Evolutionary conservation across 2,888 invertebrate genomes (phyloP), one percentile per base, ranked within the genome.

Genomic region (Amphipyra berbera): DNA sequence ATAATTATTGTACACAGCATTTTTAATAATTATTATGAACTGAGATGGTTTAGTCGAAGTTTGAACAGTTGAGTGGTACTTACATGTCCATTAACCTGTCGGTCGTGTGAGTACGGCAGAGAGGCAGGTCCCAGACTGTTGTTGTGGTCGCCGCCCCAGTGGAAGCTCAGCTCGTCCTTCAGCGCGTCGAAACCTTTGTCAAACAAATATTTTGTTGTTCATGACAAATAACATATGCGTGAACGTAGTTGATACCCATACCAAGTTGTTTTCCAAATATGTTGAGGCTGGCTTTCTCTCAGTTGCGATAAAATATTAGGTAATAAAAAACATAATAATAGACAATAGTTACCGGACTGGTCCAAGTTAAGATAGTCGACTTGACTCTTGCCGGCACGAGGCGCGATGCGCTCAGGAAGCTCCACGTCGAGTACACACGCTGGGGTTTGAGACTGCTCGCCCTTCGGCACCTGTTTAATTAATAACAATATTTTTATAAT

Each of bases 81-180:
- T 48, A 93, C 94, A 66, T 93, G 92, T 79, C 94, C 94, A 60
- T 95, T 95, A 38, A 90, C 54, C 12, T 88, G 88, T 48, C 79
- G 82, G 55, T 88, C 88, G n/a, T 84, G 78, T 2, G 84, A 76
- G 74, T 84, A 82, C 2, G 92, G 94, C 57, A 94, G 89, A 63
- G 91, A 96, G 71, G 73, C 93, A 90, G 90, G 96, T 83, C 90
- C 97, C 67, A 97, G 92, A 78, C 90, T 92, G 86, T 96, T 95
- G 85, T 97, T 95, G 75, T 97, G 97, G 41, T 97, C 96, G 72
- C 92, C 97, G 74, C 92, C 96, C 93, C 97, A 95, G 71, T 97
- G 96, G 83, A 97, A 96, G 78, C 96, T 96, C 68, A 97, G 90
- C 90, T 97, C 97, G 77, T 97, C 97, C 80, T 97, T 97, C 64